Base-by-base conservation (phyloP, 2,113 vertebrate genomes). In the Sialia sialis region DNA sequence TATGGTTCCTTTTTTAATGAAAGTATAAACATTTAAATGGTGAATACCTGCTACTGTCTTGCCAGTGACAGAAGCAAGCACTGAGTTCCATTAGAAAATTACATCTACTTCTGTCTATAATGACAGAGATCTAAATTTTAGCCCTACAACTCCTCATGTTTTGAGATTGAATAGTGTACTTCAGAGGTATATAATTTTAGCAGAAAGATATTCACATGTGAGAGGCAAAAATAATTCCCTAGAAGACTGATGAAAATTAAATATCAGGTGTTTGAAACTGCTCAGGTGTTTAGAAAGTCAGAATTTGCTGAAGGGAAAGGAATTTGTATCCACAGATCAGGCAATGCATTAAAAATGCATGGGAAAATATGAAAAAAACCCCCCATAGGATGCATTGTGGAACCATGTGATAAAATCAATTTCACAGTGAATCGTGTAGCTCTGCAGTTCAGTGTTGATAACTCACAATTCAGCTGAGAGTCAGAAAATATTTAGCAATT, bases 341-440 rank as follows among this genome's bases (percentile, higher is more conserved):
- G 32, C 59, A 79, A 55, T 2, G 0, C 64, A 90, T 95, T 91
- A 96, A 94, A 95, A 93, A 91, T 95, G 67, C 67, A 90, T 83
- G 70, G 69, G 39, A 83, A 93, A 92, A 91, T 63, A 7, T 16
- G 21, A 26, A 60, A 68, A 87, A 85, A 72, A 70, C 8, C 3
- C 11, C 3, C 56, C 67, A 51, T 19, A 85, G 55, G 72, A 83
- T 88, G 54, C 68, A 66, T 69, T 80, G 75, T 67, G 84, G 90
- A 95, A 87, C 82, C 70, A 77, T 46, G 78, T 90, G 94, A 93
- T 93, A 94, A 88, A 95, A 95, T 93, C 75, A 83, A 38, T 91
- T 95, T 91, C 90, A 88, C 88, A 80, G 94, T 79, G 82, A 76
- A 90, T 83, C 88, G 90, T 30, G 63, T 72, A 95, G 75, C 82